Evolutionary conservation across 2,888 invertebrate genomes (phyloP), one percentile per base, ranked within the genome.

Genomic region (Metellina segmentata): DNA sequence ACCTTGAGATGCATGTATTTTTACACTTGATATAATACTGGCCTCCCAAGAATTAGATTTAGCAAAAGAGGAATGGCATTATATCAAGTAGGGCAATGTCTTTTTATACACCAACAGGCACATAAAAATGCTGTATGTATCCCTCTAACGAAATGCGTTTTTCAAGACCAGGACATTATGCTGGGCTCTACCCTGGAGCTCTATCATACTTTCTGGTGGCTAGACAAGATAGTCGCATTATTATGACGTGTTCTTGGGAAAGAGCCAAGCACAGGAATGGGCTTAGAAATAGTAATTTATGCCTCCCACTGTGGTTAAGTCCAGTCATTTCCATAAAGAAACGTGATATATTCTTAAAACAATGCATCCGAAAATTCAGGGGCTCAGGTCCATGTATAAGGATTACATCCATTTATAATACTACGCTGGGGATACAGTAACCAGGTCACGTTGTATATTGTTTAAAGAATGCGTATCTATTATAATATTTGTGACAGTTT

Each of bases 141-240:
- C 71, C 75, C 70, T 19, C 78, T 75, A 82, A 89, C 20, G 20
- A 70, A 75, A 75, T 20, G 52, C n/a, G 49, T 61, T 89, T 77
- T 75, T 82, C 69, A 81, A 70, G 74, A 53, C 74, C 61, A 7
- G n/a, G 61, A 19, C 19, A 72, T 79, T 72, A 89, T 75, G 71
- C 81, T 16, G 72, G 70, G 34, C 34, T 34, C 34, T 34, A 34
- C 34, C 82, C 77, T 7, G 49, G 82, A 70, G 89, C 61, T 61
- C 75, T 20, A 61, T 82, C 87, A 81, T 89, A 70, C 69, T 48
- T 82, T 48, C 20, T 49, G 20, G 8, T n/a, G 69, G 51, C 19
- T 20, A 71, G 74, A 52, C 74, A 89, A 81, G 81, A 82, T 82
- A 89, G 89, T 72, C 53, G 75, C 82, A 75, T 82, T 89, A 89